Percentiles rank a stretch among this genome's conserved stretches.
phyloP scores from a whole-genome alignment of 2,888 invertebrate genomes.

The Dynastes grantii region DNA sequence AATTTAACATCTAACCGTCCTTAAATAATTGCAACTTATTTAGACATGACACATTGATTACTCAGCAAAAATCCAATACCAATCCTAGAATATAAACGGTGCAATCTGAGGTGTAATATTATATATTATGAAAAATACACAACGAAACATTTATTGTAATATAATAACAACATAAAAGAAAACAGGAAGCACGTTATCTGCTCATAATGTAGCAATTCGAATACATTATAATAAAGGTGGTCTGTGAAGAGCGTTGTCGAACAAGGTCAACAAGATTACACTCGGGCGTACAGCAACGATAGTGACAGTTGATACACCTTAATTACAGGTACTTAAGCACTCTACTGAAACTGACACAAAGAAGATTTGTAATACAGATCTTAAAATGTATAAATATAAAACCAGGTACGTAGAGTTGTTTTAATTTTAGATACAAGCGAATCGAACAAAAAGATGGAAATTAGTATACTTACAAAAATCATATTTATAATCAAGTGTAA shows the following conservation, averaged over 20 bases:
- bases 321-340: conserved; percentile 5
- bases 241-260: conserved; percentile 2
- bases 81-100: too few species aligned
- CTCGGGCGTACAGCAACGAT: background rate
- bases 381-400: background rate
- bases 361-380: background rate
- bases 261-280: conserved; percentile 32
- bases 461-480: too few species aligned
- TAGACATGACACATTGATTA: too few species aligned
- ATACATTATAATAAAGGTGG: conserved; percentile 25
- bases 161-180: background rate
- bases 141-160: background rate
- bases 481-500: too few species aligned
- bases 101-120: too few species aligned
- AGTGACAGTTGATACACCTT: conserved; percentile 25
- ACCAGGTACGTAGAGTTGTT: background rate
- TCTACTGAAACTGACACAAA: background rate
- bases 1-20: too few species aligned
- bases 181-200: conserved; percentile 10
- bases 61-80: too few species aligned
- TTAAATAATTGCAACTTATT: too few species aligned
- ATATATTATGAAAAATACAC: background rate
- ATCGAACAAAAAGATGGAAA: too few species aligned
- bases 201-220: conserved; percentile 1
- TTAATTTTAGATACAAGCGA: too few species aligned